phyloP scores from a whole-genome alignment of 2,797 vertebrate genomes.

The Acestrorhynchus altus region DNA sequence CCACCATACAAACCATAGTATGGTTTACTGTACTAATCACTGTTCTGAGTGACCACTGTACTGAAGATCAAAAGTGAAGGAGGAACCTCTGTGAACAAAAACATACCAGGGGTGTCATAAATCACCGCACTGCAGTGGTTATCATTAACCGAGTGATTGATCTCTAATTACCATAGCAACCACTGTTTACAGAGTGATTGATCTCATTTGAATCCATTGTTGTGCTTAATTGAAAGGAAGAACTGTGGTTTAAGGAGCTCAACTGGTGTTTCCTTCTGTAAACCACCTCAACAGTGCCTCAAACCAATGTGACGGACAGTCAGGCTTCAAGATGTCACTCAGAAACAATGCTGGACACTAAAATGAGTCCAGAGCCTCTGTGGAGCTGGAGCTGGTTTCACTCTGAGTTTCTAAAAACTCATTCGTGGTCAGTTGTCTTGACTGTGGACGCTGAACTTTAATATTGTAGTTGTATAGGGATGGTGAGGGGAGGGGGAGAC shows the following conservation, averaged over 20 bases:
- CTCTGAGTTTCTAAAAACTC: too few species aligned
- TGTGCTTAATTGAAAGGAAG: neutral
- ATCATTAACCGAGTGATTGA: neutral
- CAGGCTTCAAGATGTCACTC: neutral
- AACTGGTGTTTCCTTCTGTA: neutral
- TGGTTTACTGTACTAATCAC: neutral
- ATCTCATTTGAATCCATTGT: neutral
- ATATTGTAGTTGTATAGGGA: slow-evolving; percentile 12
- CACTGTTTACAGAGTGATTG: neutral
- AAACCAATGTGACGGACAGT: neutral
- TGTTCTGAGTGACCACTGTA: neutral
- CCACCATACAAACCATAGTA: too few species aligned
- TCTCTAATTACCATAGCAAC: neutral
- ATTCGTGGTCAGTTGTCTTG: too few species aligned
- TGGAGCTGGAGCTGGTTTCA: neutral
- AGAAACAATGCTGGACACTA: neutral
- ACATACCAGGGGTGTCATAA: neutral
- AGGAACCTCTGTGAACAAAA: neutral
- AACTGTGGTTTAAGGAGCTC: neutral
- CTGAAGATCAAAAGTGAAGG: neutral
- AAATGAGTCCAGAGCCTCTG: neutral
- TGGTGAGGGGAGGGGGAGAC: slow-evolving; percentile 47
- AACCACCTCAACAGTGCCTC: neutral
- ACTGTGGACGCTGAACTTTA: neutral
- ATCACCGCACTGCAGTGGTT: neutral